Conservation (phyloP, 2,888 invertebrate species). For the Xestoiulus laeticollis region DNA sequence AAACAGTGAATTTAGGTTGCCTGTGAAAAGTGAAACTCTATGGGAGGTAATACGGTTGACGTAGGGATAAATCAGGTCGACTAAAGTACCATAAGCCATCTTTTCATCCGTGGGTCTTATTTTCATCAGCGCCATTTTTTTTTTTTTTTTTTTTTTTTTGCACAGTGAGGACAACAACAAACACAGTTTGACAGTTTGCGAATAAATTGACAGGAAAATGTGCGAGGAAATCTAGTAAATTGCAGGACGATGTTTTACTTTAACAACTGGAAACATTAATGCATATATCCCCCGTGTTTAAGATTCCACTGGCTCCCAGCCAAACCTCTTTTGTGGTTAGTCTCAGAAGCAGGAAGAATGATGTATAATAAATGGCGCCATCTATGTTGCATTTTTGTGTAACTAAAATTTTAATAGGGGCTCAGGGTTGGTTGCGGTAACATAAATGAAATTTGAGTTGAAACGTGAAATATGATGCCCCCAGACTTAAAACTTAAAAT, state of each 20-base stretch:
- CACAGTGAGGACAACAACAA: background rate
- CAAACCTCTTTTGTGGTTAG: background rate
- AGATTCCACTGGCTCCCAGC: background rate
- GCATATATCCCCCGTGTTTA: background rate
- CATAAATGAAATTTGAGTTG: too few relatives aligned
- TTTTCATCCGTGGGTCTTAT: background rate
- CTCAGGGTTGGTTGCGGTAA: too few relatives aligned
- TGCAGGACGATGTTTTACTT: background rate
- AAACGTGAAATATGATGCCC: too few relatives aligned
- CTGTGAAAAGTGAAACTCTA: background rate
- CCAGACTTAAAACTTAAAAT: too few relatives aligned
- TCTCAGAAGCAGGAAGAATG: background rate
- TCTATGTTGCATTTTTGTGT: background rate
- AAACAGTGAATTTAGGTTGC: background rate
- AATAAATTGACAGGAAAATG: conserved; percentile 15
- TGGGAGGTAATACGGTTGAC: background rate
- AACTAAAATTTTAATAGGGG: background rate
- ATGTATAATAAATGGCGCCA: background rate
- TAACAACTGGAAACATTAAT: background rate
- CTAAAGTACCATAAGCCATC: conserved; percentile 6
- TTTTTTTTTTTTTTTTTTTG: background rate
- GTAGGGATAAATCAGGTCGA: background rate
- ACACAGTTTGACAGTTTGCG: conserved; percentile 5
- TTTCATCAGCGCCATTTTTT: background rate
- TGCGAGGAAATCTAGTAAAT: conserved; percentile 17